A percentile compares a stretch with the other conserved stretches of the same genome.
Conservation (phyloP, 2,888 invertebrate species). For the Apamea epomidion region DNA sequence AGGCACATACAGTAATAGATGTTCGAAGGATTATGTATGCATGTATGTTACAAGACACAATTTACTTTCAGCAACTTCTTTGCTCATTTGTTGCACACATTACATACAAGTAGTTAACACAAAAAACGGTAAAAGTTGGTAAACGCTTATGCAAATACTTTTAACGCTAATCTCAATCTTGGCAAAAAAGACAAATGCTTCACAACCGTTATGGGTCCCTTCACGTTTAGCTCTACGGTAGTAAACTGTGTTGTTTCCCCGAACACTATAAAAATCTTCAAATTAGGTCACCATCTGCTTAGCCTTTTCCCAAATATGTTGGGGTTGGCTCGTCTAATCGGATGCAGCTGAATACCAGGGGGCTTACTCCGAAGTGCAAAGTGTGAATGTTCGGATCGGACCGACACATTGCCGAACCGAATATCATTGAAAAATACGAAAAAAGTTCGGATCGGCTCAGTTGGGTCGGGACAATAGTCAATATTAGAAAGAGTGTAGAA, state of each 20-base stretch:
- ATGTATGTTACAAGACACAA: constrained; percentile 11
- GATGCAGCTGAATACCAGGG: no score
- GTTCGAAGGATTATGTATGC: background rate
- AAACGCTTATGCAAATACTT: constrained; percentile 45
- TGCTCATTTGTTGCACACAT: constrained; percentile 46
- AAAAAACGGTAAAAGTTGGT: constrained; percentile 44
- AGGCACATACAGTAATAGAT: background rate
- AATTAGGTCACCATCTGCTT: no score
- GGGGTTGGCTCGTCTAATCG: no score
- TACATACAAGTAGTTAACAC: constrained; percentile 31
- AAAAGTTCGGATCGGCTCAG: no score
- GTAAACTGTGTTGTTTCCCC: background rate
- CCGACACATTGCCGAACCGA: no score
- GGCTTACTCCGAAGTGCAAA: no score
- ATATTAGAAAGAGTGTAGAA: no score
- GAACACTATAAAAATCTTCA: background rate
- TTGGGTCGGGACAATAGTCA: no score
- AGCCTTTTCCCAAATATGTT: no score
- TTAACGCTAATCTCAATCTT: constrained; percentile 37
- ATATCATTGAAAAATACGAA: no score
- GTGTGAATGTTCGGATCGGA: no score
- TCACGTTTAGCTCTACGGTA: constrained; percentile 8
- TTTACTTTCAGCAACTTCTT: constrained; percentile 39
- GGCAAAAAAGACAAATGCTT: constrained; percentile 34
- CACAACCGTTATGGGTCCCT: constrained; percentile 18